Evolutionary conservation across 2,113 vertebrate species (phyloP).

Genomic region (Sterrhoptilus dennistouni): DNA sequence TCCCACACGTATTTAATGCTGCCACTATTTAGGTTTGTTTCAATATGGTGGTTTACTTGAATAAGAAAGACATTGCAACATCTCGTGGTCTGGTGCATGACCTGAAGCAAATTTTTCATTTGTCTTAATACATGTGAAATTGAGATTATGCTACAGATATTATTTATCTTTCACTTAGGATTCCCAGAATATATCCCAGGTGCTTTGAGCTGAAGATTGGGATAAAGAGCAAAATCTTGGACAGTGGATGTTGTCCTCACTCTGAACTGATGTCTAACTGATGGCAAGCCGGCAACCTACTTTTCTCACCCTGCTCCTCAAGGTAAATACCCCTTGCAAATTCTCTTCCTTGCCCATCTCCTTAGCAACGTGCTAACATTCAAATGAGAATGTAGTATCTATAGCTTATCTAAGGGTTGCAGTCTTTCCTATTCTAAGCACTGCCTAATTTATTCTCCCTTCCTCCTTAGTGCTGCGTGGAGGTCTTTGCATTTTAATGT

Average conservation of each 20-base stretch:
- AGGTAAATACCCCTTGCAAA: neutral
- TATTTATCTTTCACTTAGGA: neutral
- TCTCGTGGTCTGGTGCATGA: neutral
- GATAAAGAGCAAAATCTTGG: neutral
- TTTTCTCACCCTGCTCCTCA: neutral
- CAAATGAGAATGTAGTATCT: neutral
- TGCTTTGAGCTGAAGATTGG: neutral
- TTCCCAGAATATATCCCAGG: neutral
- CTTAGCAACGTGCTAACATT: neutral
- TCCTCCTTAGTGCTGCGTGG: neutral
- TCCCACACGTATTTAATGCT: neutral
- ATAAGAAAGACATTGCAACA: neutral
- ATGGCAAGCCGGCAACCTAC: neutral
- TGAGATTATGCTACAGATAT: neutral
- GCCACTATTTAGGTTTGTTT: neutral
- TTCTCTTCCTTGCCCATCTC: neutral
- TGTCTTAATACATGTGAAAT: neutral
- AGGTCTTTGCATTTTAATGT: constrained; percentile 10
- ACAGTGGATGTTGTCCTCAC: neutral
- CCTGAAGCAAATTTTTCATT: neutral
- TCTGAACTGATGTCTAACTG: neutral
- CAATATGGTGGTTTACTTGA: neutral
- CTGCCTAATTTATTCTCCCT: constrained; percentile 15
- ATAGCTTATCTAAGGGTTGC: constrained; percentile 1
- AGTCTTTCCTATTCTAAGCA: constrained; percentile 9